phyloP scores from a whole-genome alignment of 2,797 vertebrate genomes.

The Momotus momota region DNA sequence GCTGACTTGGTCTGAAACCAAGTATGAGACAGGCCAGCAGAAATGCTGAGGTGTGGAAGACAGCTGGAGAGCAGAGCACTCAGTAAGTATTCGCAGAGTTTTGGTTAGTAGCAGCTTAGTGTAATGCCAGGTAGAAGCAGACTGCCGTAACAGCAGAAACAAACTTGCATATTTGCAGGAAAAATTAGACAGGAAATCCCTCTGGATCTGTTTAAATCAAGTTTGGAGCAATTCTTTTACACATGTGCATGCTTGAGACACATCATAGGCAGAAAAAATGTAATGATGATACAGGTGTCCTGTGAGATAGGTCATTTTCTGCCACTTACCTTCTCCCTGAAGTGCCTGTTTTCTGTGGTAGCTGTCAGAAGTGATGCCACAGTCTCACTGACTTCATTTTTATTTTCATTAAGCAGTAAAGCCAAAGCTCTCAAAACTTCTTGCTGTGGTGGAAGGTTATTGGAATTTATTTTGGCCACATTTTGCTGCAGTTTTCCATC shows the following conservation, averaged over 20 bases:
- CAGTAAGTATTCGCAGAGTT: neutral
- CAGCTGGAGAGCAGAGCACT: neutral
- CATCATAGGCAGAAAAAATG: neutral
- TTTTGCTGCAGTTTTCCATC: constrained; percentile 79
- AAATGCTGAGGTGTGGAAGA: neutral
- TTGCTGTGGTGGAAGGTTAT: constrained; percentile 82
- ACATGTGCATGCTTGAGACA: neutral
- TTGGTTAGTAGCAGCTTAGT: neutral
- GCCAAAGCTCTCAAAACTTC: constrained; percentile 87
- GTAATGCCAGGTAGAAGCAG: neutral
- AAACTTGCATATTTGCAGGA: neutral
- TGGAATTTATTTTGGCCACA: constrained; percentile 80
- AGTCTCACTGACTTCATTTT: constrained; percentile 83
- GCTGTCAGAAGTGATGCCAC: constrained; percentile 84
- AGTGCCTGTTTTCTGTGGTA: constrained; percentile 83
- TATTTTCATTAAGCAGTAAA: constrained; percentile 85
- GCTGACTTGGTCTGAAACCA: neutral
- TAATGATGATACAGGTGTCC: neutral
- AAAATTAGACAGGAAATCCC: neutral
- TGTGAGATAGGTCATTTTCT: neutral
- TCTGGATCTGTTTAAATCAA: neutral
- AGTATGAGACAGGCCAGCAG: neutral
- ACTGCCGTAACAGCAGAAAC: neutral
- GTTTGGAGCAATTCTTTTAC: neutral
- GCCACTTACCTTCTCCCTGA: constrained; percentile 89